phyloP scores from a whole-genome alignment of 2,113 vertebrate genomes.

The Percopsis transmontana region DNA sequence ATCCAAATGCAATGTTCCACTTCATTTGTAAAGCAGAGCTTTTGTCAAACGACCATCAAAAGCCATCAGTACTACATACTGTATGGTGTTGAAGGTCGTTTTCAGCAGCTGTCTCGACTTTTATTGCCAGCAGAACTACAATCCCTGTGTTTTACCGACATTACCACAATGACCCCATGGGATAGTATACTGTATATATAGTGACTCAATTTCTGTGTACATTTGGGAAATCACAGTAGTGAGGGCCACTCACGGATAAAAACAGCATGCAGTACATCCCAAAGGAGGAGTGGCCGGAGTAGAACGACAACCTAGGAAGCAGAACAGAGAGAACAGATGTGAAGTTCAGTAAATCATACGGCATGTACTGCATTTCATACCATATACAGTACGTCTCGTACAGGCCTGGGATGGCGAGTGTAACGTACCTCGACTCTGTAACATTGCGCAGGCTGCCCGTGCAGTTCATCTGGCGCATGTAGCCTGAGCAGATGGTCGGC shows the following conservation, averaged over 20 bases:
- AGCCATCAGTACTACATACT: too few relatives aligned
- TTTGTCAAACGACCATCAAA: too few relatives aligned
- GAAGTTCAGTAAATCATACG: neutral
- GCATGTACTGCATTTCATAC: neutral
- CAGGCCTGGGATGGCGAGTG: neutral
- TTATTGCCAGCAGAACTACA: too few relatives aligned
- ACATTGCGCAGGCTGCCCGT: conserved; percentile 77
- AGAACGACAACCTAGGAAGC: conserved; percentile 87
- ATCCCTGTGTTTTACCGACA: too few relatives aligned
- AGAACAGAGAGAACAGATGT: conserved; percentile 17
- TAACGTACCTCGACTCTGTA: conserved; percentile 88
- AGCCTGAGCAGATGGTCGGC: conserved; percentile 82
- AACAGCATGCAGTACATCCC: conserved; percentile 99
- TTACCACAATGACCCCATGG: too few relatives aligned
- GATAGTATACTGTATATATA: too few relatives aligned
- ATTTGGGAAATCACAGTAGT: neutral
- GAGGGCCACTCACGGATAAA: conserved; percentile 84
- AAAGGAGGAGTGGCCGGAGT: conserved; percentile 95
- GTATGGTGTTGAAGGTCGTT: too few relatives aligned
- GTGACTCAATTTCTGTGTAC: neutral
- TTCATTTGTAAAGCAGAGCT: too few relatives aligned
- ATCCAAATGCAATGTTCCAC: too few relatives aligned
- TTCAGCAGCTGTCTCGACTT: too few relatives aligned
- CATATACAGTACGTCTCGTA: neutral
- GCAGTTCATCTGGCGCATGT: conserved; percentile 82